Evolutionary conservation across 2,797 vertebrate genomes (phyloP).

Genomic region (Melanotaenia parkinsoni): DNA sequence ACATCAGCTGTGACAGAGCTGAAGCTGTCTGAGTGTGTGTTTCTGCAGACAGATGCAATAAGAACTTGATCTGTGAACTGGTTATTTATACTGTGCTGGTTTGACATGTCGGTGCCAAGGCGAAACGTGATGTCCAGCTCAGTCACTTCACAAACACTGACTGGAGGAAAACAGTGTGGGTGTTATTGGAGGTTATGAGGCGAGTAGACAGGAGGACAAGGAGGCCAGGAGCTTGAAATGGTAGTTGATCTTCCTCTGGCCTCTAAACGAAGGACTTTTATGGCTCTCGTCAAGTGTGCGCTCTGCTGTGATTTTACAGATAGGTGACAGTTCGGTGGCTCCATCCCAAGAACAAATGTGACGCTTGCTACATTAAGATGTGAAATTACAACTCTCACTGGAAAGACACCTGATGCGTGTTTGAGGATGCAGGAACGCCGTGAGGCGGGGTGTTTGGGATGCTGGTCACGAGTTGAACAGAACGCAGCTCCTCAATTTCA

Average conservation of each 20-base stretch:
- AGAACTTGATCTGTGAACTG: slow-evolving; percentile 43
- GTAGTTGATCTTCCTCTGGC: slow-evolving; percentile 32
- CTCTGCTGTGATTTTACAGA: slow-evolving; percentile 24
- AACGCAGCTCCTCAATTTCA: slow-evolving; percentile 63
- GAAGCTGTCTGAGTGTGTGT: slow-evolving; percentile 16
- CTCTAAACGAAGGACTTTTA: slow-evolving; percentile 53
- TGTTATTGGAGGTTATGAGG: slow-evolving; percentile 15
- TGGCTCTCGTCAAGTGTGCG: slow-evolving; percentile 11
- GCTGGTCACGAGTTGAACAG: slow-evolving; percentile 62
- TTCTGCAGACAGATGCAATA: slow-evolving; percentile 43
- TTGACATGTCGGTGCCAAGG: slow-evolving; percentile 53
- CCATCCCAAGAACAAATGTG: slow-evolving; percentile 39
- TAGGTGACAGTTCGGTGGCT: slow-evolving; percentile 30
- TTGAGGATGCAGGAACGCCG: slow-evolving; percentile 18
- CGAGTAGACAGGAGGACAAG: slow-evolving; percentile 13
- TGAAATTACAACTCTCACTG: slow-evolving; percentile 29
- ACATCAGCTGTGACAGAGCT: slow-evolving; percentile 1
- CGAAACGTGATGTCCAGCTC: slow-evolving; percentile 58
- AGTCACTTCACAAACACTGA: slow-evolving; percentile 25
- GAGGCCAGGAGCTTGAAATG: slow-evolving; percentile 23
- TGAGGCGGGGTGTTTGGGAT: slow-evolving; percentile 38
- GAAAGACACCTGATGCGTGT: slow-evolving; percentile 38
- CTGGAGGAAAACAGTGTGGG: slow-evolving; percentile 3
- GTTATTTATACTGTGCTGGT: slow-evolving; percentile 66
- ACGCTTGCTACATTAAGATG: slow-evolving; percentile 5